Evolutionary conservation across 2,797 vertebrate genomes (phyloP).

Genomic region (Varecia variegata): DNA sequence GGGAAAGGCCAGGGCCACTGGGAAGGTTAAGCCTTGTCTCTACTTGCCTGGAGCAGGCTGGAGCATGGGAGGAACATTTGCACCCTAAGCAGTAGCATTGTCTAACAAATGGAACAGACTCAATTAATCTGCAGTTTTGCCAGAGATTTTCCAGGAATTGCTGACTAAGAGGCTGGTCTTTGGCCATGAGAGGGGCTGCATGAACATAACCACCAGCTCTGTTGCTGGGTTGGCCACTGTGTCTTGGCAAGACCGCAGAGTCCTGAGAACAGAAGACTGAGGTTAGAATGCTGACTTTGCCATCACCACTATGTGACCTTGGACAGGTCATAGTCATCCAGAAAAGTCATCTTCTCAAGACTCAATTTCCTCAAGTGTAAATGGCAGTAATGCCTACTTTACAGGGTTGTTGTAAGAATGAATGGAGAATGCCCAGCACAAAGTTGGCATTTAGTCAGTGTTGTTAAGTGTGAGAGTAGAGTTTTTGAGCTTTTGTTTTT

Average conservation of each 20-base stretch:
- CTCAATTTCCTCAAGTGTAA: background rate
- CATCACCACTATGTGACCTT: background rate
- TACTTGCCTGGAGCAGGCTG: background rate
- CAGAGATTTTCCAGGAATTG: background rate
- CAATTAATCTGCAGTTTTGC: background rate
- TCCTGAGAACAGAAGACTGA: background rate
- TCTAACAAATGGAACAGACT: background rate
- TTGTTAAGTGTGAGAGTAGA: background rate
- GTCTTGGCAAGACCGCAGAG: background rate
- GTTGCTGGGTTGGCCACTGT: background rate
- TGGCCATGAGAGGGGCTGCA: background rate
- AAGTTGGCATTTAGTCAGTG: background rate
- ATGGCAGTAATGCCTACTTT: background rate
- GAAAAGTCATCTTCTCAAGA: background rate
- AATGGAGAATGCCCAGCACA: background rate
- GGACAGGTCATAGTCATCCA: background rate
- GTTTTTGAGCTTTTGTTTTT: background rate
- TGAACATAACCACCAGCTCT: background rate
- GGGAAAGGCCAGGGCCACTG: background rate
- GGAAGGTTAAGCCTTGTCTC: background rate
- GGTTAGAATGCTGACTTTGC: background rate
- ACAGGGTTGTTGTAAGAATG: background rate
- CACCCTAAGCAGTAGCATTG: too few relatives aligned
- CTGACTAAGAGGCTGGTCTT: background rate
- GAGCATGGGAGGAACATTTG: background rate